A percentile compares a stretch with the other conserved stretches of the same genome.
These are phyloP conservation scores for Paragorgia papillata DNA, from an alignment of 92 coral and sea anemone genomes.

Conservation along the genomic window DNA sequence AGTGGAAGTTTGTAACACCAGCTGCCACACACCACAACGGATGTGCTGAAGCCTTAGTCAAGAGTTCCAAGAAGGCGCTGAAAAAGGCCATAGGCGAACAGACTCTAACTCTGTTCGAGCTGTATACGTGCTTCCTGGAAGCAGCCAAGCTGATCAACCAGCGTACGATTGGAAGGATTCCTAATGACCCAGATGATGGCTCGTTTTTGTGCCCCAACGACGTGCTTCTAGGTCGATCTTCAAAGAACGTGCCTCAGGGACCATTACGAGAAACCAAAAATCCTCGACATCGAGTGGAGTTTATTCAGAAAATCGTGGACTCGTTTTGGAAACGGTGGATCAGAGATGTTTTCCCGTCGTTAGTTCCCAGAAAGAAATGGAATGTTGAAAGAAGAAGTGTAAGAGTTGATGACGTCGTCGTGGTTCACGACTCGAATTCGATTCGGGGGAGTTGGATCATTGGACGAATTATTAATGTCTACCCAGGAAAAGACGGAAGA, in stretches of 20 bases:
- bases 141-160: conserved; percentile 68
- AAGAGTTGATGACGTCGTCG: conserved; percentile 51
- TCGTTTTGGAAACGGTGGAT: conserved; percentile 70
- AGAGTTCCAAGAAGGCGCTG: conserved; percentile 59
- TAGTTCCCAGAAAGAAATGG: conserved; percentile 62
- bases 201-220: conserved; percentile 58
- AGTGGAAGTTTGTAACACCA: conserved; percentile 34
- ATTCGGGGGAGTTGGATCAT: conserved; percentile 62
- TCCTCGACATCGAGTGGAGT: conserved; percentile 63
- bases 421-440: conserved; percentile 52
- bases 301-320: conserved; percentile 58
- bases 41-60: conserved; percentile 37
- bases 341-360: conserved; percentile 62
- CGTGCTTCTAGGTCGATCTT: conserved; percentile 64
- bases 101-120: conserved; percentile 58
- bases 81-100: conserved; percentile 63
- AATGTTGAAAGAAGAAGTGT: conserved; percentile 53
- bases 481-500: conserved; percentile 55
- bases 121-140: conserved; percentile 64
- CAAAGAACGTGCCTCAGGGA: conserved; percentile 65
- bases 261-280: conserved; percentile 66
- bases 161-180: conserved; percentile 62
- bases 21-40: conserved; percentile 1
- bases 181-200: conserved; percentile 67
- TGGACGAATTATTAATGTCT: conserved; percentile 51